Percentiles rank a stretch among this genome's conserved stretches.
phyloP scores from a whole-genome alignment of 2,888 invertebrate genomes.

The Gastracanthus pulcherrimus region DNA sequence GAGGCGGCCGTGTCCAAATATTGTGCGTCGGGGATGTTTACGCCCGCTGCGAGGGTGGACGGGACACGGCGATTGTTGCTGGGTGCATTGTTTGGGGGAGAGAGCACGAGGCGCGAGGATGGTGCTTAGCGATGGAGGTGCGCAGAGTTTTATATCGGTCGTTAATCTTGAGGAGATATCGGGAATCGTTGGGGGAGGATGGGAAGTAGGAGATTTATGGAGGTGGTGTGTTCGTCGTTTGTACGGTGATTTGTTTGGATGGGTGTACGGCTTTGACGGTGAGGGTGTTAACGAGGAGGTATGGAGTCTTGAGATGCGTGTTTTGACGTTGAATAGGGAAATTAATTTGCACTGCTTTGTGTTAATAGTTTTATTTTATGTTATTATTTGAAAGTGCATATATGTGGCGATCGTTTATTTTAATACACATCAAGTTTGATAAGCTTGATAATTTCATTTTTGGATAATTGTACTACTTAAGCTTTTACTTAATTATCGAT shows the following conservation, averaged over 20 bases:
- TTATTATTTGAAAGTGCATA: too few species aligned
- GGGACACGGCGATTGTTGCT: neutral
- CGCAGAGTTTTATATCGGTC: conserved; percentile 14
- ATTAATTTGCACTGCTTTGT: too few species aligned
- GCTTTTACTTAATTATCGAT: too few species aligned
- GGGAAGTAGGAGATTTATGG: neutral
- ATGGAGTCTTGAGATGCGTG: neutral
- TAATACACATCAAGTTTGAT: too few species aligned
- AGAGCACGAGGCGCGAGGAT: conserved; percentile 11
- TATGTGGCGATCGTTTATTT: too few species aligned
- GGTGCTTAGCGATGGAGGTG: neutral
- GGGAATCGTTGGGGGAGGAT: neutral
- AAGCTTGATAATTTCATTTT: too few species aligned
- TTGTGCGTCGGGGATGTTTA: conserved; percentile 65
- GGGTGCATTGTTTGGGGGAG: neutral
- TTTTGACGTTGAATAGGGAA: neutral
- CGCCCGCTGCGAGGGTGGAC: too few species aligned
- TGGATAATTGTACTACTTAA: too few species aligned
- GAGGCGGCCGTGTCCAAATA: conserved; percentile 71
- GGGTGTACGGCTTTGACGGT: neutral
- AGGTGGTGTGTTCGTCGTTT: neutral
- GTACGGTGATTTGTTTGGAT: conserved; percentile 1
- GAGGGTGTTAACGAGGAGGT: conserved; percentile 1
- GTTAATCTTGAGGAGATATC: conserved; percentile 8
- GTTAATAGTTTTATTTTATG: too few species aligned